phyloP scores from a whole-genome alignment of 2,888 invertebrate genomes.

The Eristalinus sepulchralis region DNA sequence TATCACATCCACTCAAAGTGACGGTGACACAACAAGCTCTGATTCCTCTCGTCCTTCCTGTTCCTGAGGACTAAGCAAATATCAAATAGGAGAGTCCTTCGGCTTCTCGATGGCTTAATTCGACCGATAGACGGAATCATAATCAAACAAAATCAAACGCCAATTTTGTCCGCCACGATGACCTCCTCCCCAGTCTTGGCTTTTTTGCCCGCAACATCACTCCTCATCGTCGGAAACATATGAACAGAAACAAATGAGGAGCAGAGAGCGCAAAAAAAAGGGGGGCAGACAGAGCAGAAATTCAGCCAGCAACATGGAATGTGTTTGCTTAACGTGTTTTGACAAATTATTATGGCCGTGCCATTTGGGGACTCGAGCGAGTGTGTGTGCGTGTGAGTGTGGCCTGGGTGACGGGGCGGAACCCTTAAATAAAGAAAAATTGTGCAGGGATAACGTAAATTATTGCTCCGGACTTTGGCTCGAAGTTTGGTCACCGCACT shows the following conservation, averaged over 20 bases:
- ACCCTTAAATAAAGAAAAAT: constrained; percentile 66
- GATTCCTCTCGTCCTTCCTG: constrained; percentile 23
- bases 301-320: constrained; percentile 47
- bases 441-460: constrained; percentile 64
- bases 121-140: constrained; percentile 64
- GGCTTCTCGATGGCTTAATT: constrained; percentile 58
- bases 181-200: not conserved
- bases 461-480: constrained; percentile 66
- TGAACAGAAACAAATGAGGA: constrained; percentile 39
- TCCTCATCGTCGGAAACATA: constrained; percentile 14
- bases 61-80: constrained; percentile 64
- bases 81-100: constrained; percentile 49
- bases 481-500: constrained; percentile 40
- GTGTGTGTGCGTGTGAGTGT: not conserved
- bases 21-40: constrained; percentile 29
- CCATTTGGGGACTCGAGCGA: constrained; percentile 61
- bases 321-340: constrained; percentile 71
- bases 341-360: constrained; percentile 71
- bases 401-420: constrained; percentile 33
- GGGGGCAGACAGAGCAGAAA: constrained; percentile 60
- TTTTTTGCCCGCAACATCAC: constrained; percentile 8
- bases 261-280: constrained; percentile 1
- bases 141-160: constrained; percentile 71
- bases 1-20: constrained; percentile 27
- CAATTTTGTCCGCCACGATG: constrained; percentile 65